phyloP scores from a whole-genome alignment of 1,140 invertebrate species.

The Himalopsyche phryganea region DNA sequence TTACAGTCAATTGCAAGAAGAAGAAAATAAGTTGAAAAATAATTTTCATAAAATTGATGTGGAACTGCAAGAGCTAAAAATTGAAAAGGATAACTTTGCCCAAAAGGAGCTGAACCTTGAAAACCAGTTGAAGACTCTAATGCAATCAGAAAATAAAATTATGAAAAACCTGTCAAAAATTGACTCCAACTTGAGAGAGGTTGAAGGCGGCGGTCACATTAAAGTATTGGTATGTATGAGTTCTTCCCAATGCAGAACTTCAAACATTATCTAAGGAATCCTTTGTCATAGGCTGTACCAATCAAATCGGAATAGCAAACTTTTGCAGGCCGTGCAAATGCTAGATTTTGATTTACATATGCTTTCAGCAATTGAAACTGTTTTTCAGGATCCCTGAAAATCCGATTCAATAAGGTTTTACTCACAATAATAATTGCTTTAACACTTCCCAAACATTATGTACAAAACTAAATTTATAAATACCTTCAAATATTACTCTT shows the following conservation, averaged over 20 bases:
- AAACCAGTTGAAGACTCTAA: conserved; percentile 5
- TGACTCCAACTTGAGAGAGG: conserved; percentile 39
- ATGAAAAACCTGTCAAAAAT: conserved; percentile 30
- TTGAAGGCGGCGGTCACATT: conserved; percentile 45
- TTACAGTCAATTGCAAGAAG: conserved; percentile 33
- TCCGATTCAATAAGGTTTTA: too few species aligned
- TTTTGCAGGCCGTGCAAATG: too few species aligned
- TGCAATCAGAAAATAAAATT: conserved; percentile 9
- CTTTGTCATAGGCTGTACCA: too few species aligned
- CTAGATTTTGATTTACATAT: too few species aligned
- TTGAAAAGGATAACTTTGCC: conserved; percentile 1
- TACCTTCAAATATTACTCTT: too few species aligned
- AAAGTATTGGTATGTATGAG: conserved; percentile 43
- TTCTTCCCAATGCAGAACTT: background rate
- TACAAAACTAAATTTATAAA: too few species aligned
- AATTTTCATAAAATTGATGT: conserved; percentile 34
- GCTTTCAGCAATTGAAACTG: too few species aligned
- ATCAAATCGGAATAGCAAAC: too few species aligned
- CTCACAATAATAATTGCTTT: too few species aligned
- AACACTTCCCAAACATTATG: too few species aligned
- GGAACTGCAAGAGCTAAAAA: conserved; percentile 12
- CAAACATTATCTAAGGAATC: background rate
- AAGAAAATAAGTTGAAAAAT: conserved; percentile 27
- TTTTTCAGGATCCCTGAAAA: too few species aligned
- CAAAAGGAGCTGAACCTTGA: conserved; percentile 12